Percentiles rank a stretch among this genome's conserved stretches.
Conservation (phyloP, 2,797 vertebrate species). For the Etheostoma perlongum region DNA sequence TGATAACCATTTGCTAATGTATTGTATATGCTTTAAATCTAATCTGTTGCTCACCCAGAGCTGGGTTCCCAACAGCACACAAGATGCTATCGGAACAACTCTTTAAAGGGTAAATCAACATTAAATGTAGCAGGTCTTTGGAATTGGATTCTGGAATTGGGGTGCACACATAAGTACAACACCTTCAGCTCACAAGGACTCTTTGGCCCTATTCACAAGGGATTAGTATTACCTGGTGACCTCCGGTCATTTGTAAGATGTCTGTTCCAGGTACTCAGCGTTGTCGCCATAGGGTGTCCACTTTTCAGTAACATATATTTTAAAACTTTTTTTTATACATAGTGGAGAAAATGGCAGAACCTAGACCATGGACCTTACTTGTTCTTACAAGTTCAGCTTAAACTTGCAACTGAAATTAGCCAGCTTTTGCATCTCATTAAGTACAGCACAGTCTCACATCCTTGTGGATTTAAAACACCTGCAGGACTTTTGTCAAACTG, state of each 20-base stretch:
- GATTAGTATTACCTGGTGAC: too few species aligned
- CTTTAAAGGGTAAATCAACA: constrained; percentile 55
- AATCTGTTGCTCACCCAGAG: constrained; percentile 2
- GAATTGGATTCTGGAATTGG: neutral
- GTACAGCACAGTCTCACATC: neutral
- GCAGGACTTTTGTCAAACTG: neutral
- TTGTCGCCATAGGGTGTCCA: neutral
- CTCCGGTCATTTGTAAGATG: too few species aligned
- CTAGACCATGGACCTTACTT: neutral
- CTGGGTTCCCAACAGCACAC: constrained; percentile 3
- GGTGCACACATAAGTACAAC: neutral
- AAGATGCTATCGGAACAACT: neutral
- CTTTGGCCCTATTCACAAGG: neutral
- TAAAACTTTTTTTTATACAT: neutral
- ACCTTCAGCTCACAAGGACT: neutral
- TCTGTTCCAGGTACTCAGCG: too few species aligned
- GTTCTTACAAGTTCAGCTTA: neutral
- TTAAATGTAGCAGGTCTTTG: neutral
- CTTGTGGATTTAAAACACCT: neutral
- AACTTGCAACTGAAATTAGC: too few species aligned
- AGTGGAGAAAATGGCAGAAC: neutral
- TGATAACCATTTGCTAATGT: constrained; percentile 40
- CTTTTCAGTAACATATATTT: neutral
- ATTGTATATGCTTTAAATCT: constrained; percentile 50
- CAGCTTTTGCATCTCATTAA: neutral